Conservation (phyloP, 1,140 invertebrate genomes). For the Oedothorax gibbosus region DNA sequence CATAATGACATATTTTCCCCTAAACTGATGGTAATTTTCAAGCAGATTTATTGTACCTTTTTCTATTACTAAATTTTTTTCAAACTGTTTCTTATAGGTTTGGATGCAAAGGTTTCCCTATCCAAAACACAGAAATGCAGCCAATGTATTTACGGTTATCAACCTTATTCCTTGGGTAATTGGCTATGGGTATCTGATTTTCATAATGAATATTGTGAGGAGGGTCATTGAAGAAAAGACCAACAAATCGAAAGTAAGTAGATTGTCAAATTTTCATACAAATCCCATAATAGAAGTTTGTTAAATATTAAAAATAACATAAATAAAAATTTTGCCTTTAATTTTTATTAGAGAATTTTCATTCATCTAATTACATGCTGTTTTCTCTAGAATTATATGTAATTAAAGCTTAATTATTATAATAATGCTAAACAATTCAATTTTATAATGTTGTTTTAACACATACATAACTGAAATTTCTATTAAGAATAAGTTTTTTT, state of each 20-base stretch:
- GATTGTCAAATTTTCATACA: neutral
- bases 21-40: too few relatives aligned
- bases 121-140: conserved; percentile 3
- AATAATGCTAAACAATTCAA: too few relatives aligned
- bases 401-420: too few relatives aligned
- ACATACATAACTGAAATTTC: too few relatives aligned
- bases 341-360: too few relatives aligned
- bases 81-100: neutral
- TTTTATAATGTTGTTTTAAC: too few relatives aligned
- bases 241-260: conserved; percentile 36
- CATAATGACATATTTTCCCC: too few relatives aligned
- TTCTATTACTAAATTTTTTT: neutral
- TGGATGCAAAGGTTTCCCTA: conserved; percentile 40
- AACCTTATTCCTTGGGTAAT: neutral
- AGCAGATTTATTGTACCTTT: neutral
- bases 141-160: neutral
- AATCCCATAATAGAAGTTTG: neutral
- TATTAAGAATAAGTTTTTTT: too few relatives aligned
- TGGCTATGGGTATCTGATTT: conserved; percentile 21
- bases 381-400: too few relatives aligned
- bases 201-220: conserved; percentile 21
- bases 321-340: too few relatives aligned
- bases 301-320: too few relatives aligned
- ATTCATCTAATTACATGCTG: too few relatives aligned
- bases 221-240: conserved; percentile 41